phyloP scores from a whole-genome alignment of 1,140 invertebrate species.

The Rhysida immarginata region DNA sequence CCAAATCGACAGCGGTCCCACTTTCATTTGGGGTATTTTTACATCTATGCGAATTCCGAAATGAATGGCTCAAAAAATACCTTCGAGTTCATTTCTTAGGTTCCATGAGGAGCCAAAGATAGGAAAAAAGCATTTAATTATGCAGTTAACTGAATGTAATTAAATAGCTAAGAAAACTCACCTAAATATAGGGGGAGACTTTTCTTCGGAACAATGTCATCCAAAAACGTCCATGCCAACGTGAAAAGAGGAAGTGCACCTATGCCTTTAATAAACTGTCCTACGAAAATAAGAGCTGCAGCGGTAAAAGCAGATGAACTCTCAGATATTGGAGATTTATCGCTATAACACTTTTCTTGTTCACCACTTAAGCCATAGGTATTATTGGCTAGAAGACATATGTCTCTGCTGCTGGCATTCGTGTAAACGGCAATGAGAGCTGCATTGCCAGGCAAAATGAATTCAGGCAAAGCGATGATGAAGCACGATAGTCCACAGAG shows the following conservation, averaged over 20 bases:
- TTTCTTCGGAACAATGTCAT: conserved; percentile 6
- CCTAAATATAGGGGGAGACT: neutral
- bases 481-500: conserved; percentile 48
- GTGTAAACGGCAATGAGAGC: conserved; percentile 29
- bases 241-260: neutral
- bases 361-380: too few species aligned
- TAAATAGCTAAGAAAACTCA: too few species aligned
- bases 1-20: too few species aligned
- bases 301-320: too few species aligned
- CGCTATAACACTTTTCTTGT: neutral
- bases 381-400: neutral
- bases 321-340: neutral
- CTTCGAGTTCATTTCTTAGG: too few species aligned
- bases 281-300: conserved; percentile 1
- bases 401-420: neutral
- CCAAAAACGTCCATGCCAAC: neutral
- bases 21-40: too few species aligned
- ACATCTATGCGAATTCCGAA: too few species aligned
- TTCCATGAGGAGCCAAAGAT: too few species aligned
- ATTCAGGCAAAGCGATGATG: conserved; percentile 50
- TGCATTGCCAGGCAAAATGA: conserved; percentile 45
- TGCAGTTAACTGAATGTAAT: too few species aligned
- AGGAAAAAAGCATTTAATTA: too few species aligned
- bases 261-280: neutral
- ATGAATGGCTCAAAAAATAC: too few species aligned